Evolutionary conservation across 2,888 invertebrate genomes (phyloP).

Genomic region (Plemyria rubiginata): DNA sequence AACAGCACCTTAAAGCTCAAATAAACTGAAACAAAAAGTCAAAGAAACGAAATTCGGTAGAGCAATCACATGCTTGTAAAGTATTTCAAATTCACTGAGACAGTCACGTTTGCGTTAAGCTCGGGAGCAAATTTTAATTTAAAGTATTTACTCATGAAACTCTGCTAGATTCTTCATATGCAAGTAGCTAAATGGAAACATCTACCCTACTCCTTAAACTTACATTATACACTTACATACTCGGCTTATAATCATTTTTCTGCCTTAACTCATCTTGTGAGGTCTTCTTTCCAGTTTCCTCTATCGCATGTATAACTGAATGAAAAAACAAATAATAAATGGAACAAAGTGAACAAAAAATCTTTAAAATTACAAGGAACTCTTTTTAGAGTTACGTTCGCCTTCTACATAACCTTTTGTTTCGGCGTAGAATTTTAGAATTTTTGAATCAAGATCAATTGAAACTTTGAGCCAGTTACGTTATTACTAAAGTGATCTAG

Average conservation of each 20-base stretch:
- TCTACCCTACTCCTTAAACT: constrained; percentile 28
- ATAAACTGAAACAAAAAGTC: not conserved
- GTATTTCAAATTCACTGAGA: constrained; percentile 6
- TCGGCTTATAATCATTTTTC: too few species aligned
- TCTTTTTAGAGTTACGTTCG: too few species aligned
- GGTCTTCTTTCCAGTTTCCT: too few species aligned
- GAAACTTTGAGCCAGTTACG: not conserved
- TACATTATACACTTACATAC: too few species aligned
- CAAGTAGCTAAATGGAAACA: constrained; percentile 13
- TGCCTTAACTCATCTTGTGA: too few species aligned
- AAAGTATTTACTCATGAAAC: constrained; percentile 43
- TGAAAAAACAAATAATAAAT: too few species aligned
- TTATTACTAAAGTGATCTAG: not conserved
- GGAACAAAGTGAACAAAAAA: too few species aligned
- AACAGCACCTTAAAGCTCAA: not conserved
- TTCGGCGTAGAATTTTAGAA: too few species aligned
- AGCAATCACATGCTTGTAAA: constrained; percentile 1
- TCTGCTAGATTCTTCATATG: constrained; percentile 29
- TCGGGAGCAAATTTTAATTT: constrained; percentile 43
- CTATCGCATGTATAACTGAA: too few species aligned
- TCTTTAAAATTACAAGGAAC: too few species aligned
- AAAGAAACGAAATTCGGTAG: not conserved
- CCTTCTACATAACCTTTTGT: too few species aligned
- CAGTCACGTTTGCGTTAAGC: constrained; percentile 20
- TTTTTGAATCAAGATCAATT: too few species aligned